Base-by-base conservation (phyloP, 2,888 invertebrate genomes). In the Melanostoma scalare region DNA sequence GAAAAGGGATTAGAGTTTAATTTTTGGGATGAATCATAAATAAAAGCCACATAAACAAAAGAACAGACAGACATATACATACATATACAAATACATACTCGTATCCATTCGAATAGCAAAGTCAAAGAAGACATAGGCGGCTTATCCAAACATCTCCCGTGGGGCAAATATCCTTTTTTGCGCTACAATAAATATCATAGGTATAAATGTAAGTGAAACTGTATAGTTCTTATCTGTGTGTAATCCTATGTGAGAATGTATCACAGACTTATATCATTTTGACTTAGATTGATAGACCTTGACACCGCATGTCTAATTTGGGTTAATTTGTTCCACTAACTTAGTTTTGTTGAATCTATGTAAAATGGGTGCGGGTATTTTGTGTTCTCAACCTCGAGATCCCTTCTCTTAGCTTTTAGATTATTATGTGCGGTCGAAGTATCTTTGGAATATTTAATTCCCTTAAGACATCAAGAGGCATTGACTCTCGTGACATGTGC, bases 271-370 rank as follows among this genome's bases (percentile, higher is more conserved):
- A 84, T 79, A 84, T 84, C 71, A 85, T 85, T 85, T 79, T 85
- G 79, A 85, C 85, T 85, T 85, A 85, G 85, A 85, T 85, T 85
- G 85, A 85, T 85, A 80, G 85, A 85, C 85, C 85, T 80, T 85
- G 85, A 85, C 85, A 79, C 79, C 85, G 85, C 85, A 85, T 80
- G 85, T 85, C 79, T 85, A 85, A 85, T 85, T 85, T 85, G 85
- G 85, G 85, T 85, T 85, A 85, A 85, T 85, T 85, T 85, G 85
- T 85, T 85, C 75, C 75, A 72, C 85, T 85, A 76, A 85, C 85
- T 85, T 85, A 79, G 84, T 78, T 78, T 61, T 61, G 65, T 65
- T 84, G 84, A 75, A 84, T 84, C 78, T 63, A 78, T 61, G 53
- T 53, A 42, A 53, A 53, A 55, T 67, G 52, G 67, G 52, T 67